Base-by-base conservation (phyloP, 2,113 vertebrate genomes). In the Gymnocephalus cernua region DNA sequence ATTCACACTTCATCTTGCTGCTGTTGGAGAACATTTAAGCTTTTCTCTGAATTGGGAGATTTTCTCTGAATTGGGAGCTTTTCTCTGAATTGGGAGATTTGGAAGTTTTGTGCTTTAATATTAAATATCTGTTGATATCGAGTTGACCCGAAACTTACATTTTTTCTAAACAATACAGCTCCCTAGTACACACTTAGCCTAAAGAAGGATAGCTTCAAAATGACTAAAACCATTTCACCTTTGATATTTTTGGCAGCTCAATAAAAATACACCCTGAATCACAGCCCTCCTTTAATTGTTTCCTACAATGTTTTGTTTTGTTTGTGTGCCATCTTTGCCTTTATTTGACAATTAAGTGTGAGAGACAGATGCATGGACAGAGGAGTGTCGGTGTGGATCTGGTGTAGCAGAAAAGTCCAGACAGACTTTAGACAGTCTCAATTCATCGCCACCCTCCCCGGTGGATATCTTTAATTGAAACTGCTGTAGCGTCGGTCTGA, bases 31-130 rank as follows among this genome's bases (percentile, higher is more conserved):
- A 79, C 14, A 32, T 74, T 27, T 54, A 54, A 72, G 18, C 18
- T 56, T 74, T 78, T 58, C 47, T 75, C 25, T 47, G 32, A 68
- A 73, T 32, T 32, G 51, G n/a, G n/a, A n/a, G n/a, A n/a, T 56
- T 74, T 78, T 58, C 47, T 75, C 25, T 47, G 32, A 68, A 73
- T 32, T 32, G 51, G n/a, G n/a, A 72, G 18, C 18, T 56, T 74
- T 78, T 58, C 47, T 75, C 25, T 47, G 32, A 68, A 73, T 32
- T 32, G 51, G n/a, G 6, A 70, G 14, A 53, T 35, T 53, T 23
- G 19, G 19, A 75, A 67, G 29, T 29, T 81, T 45, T 25, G 16
- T 35, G 14, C 19, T 50, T 63, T 57, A 59, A 50, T 23, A 41
- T 18, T 23, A 3, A 82, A 66, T 41, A 71, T 51, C 54, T 50